A percentile compares a stretch with the other conserved stretches of the same genome.
These are phyloP conservation scores for Electrona antarctica DNA, from an alignment of 2,113 vertebrate genomes.

Conservation along the genomic window DNA sequence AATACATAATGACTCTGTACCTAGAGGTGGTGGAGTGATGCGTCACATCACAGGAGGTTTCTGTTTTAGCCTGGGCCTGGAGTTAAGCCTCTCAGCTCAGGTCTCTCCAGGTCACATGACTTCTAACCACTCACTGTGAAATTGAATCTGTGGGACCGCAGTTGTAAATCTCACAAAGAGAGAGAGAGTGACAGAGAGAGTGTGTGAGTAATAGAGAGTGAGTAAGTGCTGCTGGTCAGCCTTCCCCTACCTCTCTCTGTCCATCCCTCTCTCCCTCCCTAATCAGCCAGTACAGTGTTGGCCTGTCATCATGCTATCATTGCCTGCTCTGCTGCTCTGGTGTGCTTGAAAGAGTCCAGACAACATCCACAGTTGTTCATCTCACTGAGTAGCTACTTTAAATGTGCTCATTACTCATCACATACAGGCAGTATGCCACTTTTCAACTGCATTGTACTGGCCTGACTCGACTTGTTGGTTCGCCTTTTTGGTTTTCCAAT, in stretches of 20 bases:
- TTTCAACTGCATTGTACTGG: too few relatives aligned
- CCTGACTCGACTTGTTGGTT: too few relatives aligned
- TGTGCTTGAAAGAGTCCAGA: slow-evolving; percentile 11
- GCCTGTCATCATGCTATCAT: neutral
- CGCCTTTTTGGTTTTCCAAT: too few relatives aligned
- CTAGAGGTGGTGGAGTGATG: slow-evolving; percentile 16
- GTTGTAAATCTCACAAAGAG: slow-evolving; percentile 55
- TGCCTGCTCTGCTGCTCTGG: neutral
- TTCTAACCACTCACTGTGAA: slow-evolving; percentile 68
- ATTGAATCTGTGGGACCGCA: slow-evolving; percentile 55
- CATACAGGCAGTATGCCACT: too few relatives aligned
- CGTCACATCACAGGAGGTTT: slow-evolving; percentile 59
- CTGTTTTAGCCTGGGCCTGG: slow-evolving; percentile 50
- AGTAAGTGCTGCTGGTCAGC: slow-evolving; percentile 23
- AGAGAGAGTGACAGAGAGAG: neutral
- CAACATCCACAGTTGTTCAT: neutral
- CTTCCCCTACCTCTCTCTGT: neutral
- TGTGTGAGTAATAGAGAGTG: slow-evolving; percentile 9
- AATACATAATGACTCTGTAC: slow-evolving; percentile 19
- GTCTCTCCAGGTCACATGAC: slow-evolving; percentile 73
- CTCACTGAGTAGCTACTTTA: neutral
- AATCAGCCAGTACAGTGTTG: neutral
- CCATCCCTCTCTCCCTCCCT: neutral
- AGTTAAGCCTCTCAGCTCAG: slow-evolving; percentile 69
- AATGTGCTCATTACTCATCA: too few relatives aligned